Base-by-base conservation (phyloP, 2,888 invertebrate genomes). In the Drosophila quinaria region DNA sequence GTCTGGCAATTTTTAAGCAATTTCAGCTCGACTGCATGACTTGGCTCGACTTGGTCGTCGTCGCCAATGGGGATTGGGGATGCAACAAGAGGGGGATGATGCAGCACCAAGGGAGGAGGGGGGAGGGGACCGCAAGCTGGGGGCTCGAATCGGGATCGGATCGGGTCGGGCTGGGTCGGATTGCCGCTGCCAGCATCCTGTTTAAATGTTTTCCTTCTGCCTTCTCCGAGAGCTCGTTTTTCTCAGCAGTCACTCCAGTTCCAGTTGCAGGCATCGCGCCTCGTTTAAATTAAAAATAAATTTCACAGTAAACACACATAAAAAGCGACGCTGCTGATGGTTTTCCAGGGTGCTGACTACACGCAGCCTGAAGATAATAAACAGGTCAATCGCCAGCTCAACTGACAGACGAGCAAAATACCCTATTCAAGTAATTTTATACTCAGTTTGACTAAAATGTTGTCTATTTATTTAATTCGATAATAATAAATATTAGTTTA, bases 221-320 rank as follows among this genome's bases (percentile, higher is more conserved):
- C 13, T 17, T 51, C 52, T 50, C 15, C 33, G 10, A 37, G 25
- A 51, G 19, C 13, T 25, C 22, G 22, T 59, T 54, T 25, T 49
- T 42, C 59, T 56, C 44, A 61, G 51, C 63, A 68, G 69, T 74
- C 66, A 60, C 70, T 67, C 62, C 69, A 61, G 70, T 50, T 22
- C 22, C 22, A 22, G 22, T 22, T 66, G 71, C 66, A 77, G 67
- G 73, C 64, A 66, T 22, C 41, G 51, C 80, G 76, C 71, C 73
- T 89, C 85, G 79, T 74, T 87, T 73, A 89, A 85, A 85, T 85
- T 89, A 85, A 89, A 85, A 85, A 89, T 89, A 89, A 87, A 85
- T 85, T 85, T 89, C 88, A 85, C 88, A 89, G 87, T 85, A 89
- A 85, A 85, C 89, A 89, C 82, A 89, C 78, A 84, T 87, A 84